Conservation (phyloP, 53 echinoderm and acorn worm species). For the Hippasteria phrygiana region DNA sequence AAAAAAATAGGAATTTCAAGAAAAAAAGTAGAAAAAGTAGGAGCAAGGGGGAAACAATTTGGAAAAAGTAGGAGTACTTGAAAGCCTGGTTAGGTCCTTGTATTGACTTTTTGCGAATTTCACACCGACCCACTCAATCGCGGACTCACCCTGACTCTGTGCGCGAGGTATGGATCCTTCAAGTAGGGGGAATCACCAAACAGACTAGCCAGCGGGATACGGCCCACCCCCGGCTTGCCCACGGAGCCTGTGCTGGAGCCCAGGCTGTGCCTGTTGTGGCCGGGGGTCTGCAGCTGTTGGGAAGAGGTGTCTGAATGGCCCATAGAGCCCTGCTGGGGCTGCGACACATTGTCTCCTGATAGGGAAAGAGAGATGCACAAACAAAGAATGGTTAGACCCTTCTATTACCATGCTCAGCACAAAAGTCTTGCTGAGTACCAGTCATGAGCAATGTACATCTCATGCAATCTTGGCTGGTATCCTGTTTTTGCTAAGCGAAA, state of each 20-base stretch:
- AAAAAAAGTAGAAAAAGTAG: too few relatives aligned
- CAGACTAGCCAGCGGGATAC: conserved; percentile 71
- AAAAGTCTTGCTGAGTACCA: too few relatives aligned
- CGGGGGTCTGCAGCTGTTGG: conserved; percentile 78
- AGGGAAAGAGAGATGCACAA: background rate
- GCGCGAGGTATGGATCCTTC: conserved; percentile 79
- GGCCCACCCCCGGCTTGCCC: conserved; percentile 67
- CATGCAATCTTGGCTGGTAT: too few relatives aligned
- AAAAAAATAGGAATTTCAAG: too few relatives aligned
- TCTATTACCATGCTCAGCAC: too few relatives aligned
- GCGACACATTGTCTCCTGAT: conserved; percentile 15
- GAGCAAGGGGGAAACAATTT: too few relatives aligned
- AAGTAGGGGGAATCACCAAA: conserved; percentile 57
- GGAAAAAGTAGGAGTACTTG: too few relatives aligned
- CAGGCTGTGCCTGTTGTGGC: conserved; percentile 76
- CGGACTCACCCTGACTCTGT: conserved; percentile 82
- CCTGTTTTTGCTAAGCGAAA: too few relatives aligned
- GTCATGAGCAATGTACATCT: too few relatives aligned
- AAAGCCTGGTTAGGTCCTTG: too few relatives aligned
- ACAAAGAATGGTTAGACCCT: background rate
- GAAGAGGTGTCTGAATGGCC: conserved; percentile 43
- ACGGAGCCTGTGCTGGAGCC: conserved; percentile 82
- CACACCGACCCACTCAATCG: too few relatives aligned
- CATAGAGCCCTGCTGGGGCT: conserved; percentile 37
- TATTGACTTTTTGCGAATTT: too few relatives aligned